Evolutionary conservation across 2,888 invertebrate genomes (phyloP).

Genomic region (Agrochola lota): DNA sequence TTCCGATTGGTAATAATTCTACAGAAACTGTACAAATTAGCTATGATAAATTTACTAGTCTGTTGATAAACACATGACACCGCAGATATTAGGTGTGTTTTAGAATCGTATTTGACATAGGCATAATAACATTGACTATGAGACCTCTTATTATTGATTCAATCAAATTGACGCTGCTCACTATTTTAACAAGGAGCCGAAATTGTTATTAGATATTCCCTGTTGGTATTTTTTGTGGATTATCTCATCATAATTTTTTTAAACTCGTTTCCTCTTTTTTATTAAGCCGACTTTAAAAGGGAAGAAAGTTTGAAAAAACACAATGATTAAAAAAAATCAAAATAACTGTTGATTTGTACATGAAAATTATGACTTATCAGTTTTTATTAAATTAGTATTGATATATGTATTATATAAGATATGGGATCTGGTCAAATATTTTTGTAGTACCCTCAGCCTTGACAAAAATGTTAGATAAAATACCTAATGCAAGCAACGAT

Average conservation of each 20-base stretch:
- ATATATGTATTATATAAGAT: neutral
- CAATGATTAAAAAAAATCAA: neutral
- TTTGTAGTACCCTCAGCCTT: too few relatives aligned
- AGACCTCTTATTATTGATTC: neutral
- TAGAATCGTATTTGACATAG: neutral
- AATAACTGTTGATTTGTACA: neutral
- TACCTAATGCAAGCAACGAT: neutral
- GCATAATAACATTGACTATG: conserved; percentile 13
- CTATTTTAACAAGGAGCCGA: neutral
- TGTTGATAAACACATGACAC: conserved; percentile 2
- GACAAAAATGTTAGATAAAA: neutral
- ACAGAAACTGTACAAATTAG: neutral
- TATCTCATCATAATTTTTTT: neutral
- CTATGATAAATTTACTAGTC: conserved; percentile 4
- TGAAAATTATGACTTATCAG: neutral
- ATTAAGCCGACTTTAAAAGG: neutral
- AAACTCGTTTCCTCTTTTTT: neutral
- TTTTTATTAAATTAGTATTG: neutral
- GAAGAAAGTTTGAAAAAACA: neutral
- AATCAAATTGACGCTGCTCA: neutral
- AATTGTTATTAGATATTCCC: neutral
- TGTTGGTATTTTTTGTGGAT: neutral
- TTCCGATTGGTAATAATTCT: neutral
- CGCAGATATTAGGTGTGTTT: conserved; percentile 3
- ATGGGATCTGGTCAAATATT: neutral